Conservation (phyloP, 1,140 invertebrate species). For the Tachypleus tridentatus region DNA sequence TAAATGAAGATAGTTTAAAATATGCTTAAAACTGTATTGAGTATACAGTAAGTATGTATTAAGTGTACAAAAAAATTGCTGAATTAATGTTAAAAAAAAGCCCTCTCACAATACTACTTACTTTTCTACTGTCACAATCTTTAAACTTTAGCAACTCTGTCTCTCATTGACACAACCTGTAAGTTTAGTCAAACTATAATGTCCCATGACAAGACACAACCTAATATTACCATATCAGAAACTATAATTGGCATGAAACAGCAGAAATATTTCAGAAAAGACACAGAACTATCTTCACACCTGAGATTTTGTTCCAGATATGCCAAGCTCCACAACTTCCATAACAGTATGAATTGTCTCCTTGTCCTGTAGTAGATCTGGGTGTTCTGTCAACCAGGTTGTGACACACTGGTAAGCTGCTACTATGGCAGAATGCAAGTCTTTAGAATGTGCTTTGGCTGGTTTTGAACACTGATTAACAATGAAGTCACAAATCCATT, state of each 20-base stretch:
- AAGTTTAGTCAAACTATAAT: too few relatives aligned
- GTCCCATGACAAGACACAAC: not conserved
- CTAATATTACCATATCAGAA: not conserved
- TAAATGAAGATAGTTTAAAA: too few relatives aligned
- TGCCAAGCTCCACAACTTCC: slow-evolving; percentile 93
- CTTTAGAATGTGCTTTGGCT: slow-evolving; percentile 88
- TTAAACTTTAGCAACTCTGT: too few relatives aligned
- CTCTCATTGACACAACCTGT: too few relatives aligned
- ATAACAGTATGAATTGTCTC: slow-evolving; percentile 84
- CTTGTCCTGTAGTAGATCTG: slow-evolving; percentile 73
- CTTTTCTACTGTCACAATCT: too few relatives aligned
- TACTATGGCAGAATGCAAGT: slow-evolving; percentile 94
- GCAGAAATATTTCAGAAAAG: not conserved
- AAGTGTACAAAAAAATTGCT: too few relatives aligned
- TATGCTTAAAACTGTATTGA: too few relatives aligned
- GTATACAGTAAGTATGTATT: too few relatives aligned
- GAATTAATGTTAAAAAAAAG: too few relatives aligned
- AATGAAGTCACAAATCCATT: slow-evolving; percentile 97
- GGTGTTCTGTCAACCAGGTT: slow-evolving; percentile 73
- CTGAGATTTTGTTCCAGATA: slow-evolving; percentile 82
- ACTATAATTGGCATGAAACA: too few relatives aligned
- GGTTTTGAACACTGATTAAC: slow-evolving; percentile 89
- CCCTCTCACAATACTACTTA: too few relatives aligned
- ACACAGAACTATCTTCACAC: slow-evolving; percentile 28
- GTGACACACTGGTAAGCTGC: slow-evolving; percentile 84